Conservation (phyloP, 1,140 invertebrate genomes). For the Penaeus indicus region DNA sequence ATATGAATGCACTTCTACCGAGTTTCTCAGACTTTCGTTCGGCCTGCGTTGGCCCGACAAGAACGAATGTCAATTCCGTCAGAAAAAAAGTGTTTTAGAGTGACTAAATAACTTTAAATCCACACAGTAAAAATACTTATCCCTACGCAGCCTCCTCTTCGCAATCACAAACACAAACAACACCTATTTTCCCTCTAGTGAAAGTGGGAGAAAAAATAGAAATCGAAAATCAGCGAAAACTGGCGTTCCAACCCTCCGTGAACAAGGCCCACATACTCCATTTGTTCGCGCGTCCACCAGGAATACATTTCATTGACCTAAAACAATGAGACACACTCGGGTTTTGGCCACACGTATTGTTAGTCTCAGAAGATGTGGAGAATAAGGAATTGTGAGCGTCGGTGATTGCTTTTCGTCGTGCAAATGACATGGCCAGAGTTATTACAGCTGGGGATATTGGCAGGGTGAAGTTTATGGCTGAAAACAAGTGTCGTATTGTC, state of each 20-base stretch:
- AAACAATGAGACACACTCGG: conserved; percentile 50
- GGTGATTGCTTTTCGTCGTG: conserved; percentile 52
- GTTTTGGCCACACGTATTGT: conserved; percentile 45
- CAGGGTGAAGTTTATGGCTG: conserved; percentile 8
- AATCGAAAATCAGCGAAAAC: conserved; percentile 32
- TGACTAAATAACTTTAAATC: no score
- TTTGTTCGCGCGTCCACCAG: conserved; percentile 50
- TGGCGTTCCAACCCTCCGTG: conserved; percentile 25
- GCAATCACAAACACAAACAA: no score
- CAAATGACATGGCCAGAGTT: conserved; percentile 58
- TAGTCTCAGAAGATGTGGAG: conserved; percentile 31
- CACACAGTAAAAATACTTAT: no score
- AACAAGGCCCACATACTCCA: conserved; percentile 56
- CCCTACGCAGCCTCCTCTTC: no score
- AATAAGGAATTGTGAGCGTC: conserved; percentile 60
- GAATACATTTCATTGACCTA: conserved; percentile 61
- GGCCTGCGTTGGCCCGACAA: no score
- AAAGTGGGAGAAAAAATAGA: conserved; percentile 24
- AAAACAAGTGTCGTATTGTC: conserved; percentile 9
- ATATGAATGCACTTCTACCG: no score
- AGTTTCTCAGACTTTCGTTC: no score
- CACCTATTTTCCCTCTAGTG: no score
- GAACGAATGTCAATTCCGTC: no score
- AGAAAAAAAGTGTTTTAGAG: no score
- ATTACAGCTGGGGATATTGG: conserved; percentile 49